Evolutionary conservation across 2,113 vertebrate genomes (phyloP).

Genomic region (Struthio camelus): DNA sequence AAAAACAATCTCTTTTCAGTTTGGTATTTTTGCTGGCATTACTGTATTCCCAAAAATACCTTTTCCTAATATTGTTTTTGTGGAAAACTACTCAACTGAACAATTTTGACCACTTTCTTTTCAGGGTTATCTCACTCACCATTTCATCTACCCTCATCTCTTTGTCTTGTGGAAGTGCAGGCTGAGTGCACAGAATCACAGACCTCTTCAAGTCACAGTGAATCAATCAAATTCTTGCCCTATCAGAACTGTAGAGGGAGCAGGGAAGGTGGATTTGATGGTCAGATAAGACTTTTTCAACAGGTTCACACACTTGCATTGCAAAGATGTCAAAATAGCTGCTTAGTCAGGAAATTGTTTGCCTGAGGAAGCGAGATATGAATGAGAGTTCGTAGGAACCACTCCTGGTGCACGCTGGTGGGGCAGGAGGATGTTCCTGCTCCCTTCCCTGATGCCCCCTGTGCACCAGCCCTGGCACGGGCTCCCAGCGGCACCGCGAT

Average conservation of each 20-base stretch:
- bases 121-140: background rate
- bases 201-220: background rate
- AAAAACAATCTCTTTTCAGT: background rate
- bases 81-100: background rate
- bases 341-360: background rate
- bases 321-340: background rate
- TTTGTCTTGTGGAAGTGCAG: background rate
- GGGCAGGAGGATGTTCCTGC: background rate
- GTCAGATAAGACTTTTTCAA: background rate
- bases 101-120: background rate
- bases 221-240: background rate
- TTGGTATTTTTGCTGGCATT: background rate
- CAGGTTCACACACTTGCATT: background rate
- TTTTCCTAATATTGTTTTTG: background rate
- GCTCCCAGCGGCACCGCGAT: background rate
- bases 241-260: background rate
- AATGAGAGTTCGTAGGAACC: background rate
- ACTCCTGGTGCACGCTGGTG: background rate
- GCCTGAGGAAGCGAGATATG: background rate
- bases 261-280: slow-evolving; percentile 41
- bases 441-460: background rate
- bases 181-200: background rate
- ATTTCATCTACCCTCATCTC: background rate
- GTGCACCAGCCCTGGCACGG: background rate
- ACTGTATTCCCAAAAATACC: background rate